These are phyloP conservation scores for Oxyura jamaicensis DNA, from an alignment of 2,113 vertebrate species.

Conservation along the genomic window DNA sequence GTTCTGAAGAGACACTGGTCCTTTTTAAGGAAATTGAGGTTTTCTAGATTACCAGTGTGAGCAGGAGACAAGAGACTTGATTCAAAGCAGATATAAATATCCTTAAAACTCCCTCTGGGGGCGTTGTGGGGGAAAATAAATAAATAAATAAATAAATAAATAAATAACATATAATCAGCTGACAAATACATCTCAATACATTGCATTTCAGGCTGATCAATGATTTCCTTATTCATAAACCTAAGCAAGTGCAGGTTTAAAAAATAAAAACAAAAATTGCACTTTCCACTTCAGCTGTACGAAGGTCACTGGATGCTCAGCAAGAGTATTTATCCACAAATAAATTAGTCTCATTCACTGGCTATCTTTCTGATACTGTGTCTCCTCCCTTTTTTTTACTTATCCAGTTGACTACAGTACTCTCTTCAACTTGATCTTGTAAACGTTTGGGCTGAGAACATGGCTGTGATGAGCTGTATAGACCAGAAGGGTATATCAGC, in stretches of 20 bases:
- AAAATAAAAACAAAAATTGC: not conserved
- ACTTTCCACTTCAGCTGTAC: not conserved
- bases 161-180: no score
- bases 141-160: no score
- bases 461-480: not conserved
- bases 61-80: not conserved
- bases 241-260: not conserved
- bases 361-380: not conserved
- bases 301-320: not conserved
- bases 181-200: not conserved
- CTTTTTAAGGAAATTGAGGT: not conserved
- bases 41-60: not conserved
- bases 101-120: not conserved
- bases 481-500: not conserved
- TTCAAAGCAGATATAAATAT: not conserved
- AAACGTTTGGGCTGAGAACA: not conserved
- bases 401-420: not conserved
- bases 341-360: not conserved
- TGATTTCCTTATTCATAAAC: not conserved
- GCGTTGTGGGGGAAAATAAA: no score
- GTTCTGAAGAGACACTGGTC: not conserved
- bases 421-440: not conserved
- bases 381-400: not conserved
- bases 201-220: not conserved
- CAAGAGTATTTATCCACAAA: not conserved